Percentiles rank a stretch among this genome's conserved stretches.
These are phyloP conservation scores for Percopsis omiscomaycus DNA, from an alignment of 2,797 vertebrate species.

Conservation along the genomic window DNA sequence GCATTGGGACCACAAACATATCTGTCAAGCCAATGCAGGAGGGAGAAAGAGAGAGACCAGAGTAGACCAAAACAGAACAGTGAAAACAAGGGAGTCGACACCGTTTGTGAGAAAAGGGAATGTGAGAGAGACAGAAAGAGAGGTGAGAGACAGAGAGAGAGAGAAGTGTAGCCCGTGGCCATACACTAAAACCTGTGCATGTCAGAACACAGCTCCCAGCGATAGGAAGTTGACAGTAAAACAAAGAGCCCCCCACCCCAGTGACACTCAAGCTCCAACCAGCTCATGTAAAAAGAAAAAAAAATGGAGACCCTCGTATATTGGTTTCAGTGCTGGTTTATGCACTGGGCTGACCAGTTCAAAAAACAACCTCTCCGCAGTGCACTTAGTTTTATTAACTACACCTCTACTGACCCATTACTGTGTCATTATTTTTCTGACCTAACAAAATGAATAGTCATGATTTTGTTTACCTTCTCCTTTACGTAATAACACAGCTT, in stretches of 20 bases:
- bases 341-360: conserved; percentile 8
- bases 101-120: conserved; percentile 22
- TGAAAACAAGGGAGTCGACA: conserved; percentile 32
- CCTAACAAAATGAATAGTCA: neutral
- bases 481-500: neutral
- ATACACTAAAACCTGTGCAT: conserved; percentile 66
- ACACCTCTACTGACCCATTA: no score
- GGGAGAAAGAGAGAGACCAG: neutral
- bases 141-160: conserved; percentile 29
- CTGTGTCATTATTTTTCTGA: neutral
- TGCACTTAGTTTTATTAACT: neutral
- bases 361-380: neutral
- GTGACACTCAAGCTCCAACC: conserved; percentile 42
- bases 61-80: conserved; percentile 22
- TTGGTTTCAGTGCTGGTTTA: conserved; percentile 25
- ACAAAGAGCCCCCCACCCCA: conserved; percentile 32
- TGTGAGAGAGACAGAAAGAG: conserved; percentile 11
- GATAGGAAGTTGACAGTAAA: conserved; percentile 59
- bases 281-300: conserved; percentile 25
- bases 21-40: no score
- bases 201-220: conserved; percentile 66
- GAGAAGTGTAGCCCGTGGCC: conserved; percentile 54
- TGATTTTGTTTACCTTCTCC: no score
- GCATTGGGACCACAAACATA: no score
- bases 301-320: no score